Evolutionary conservation across 2,888 invertebrate genomes (phyloP).

Genomic region (Drosophila ezoana): DNA sequence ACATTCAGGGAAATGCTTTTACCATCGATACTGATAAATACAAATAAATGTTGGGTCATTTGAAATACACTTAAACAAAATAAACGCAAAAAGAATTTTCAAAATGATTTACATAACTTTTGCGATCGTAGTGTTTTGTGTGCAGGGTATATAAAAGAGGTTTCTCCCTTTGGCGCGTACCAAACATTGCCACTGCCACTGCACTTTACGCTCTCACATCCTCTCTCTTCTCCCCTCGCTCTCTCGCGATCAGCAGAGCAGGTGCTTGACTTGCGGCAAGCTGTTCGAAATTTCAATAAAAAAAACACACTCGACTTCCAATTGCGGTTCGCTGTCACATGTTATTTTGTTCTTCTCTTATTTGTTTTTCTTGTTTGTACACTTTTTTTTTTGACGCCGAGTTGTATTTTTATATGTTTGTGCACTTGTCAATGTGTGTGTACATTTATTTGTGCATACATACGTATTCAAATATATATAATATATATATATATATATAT

Average conservation of each 20-base stretch:
- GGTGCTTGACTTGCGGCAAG: slow-evolving; percentile 69
- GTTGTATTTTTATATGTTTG: not conserved
- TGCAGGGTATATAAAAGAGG: slow-evolving; percentile 21
- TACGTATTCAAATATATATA: not conserved
- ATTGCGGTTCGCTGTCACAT: slow-evolving; percentile 48
- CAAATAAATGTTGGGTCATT: too few species aligned
- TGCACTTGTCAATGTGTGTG: not conserved
- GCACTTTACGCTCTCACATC: slow-evolving; percentile 14
- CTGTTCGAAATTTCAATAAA: slow-evolving; percentile 47
- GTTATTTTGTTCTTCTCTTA: slow-evolving; percentile 13
- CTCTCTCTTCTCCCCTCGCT: slow-evolving; percentile 8
- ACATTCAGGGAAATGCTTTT: too few species aligned
- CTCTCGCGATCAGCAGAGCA: slow-evolving; percentile 35
- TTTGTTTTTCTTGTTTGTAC: slow-evolving; percentile 7
- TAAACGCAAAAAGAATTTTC: too few species aligned
- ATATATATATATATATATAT: not conserved
- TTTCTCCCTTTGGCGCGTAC: slow-evolving; percentile 49
- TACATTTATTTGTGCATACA: not conserved
- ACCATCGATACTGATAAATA: too few species aligned
- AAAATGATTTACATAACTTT: not conserved
- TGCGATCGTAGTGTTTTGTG: not conserved
- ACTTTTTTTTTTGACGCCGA: slow-evolving; percentile 17
- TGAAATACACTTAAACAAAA: too few species aligned
- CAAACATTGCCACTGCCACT: slow-evolving; percentile 44
- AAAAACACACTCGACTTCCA: slow-evolving; percentile 36